phyloP scores from a whole-genome alignment of 1,140 invertebrate species.

The Plectrocnemia conspersa region DNA sequence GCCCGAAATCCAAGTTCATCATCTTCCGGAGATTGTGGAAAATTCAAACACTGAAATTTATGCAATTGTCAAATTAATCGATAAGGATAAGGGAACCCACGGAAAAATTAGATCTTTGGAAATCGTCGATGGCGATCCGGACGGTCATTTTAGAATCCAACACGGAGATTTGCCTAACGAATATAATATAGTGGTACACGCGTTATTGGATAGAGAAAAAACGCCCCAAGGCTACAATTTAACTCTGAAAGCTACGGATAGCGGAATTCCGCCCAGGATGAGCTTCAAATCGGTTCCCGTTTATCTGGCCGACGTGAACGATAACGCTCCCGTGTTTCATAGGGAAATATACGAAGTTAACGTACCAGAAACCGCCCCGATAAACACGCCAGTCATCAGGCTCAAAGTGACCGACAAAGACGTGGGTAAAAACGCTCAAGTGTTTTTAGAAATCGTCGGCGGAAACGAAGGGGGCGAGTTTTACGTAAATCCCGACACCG shows the following conservation, averaged over 20 bases:
- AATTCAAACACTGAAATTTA: constrained; percentile 83
- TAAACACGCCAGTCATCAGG: constrained; percentile 81
- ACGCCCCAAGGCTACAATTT: constrained; percentile 79
- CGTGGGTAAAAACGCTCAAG: constrained; percentile 74
- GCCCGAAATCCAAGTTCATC: constrained; percentile 76
- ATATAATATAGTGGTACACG: constrained; percentile 72
- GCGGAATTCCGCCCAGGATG: constrained; percentile 70
- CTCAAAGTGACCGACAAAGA: constrained; percentile 83
- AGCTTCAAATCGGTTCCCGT: constrained; percentile 73
- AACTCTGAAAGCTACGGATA: constrained; percentile 78
- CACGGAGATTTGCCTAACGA: constrained; percentile 58
- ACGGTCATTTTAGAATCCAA: constrained; percentile 77
- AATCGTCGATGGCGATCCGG: constrained; percentile 83
- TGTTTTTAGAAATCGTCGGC: constrained; percentile 83
- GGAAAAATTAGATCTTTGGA: constrained; percentile 79
- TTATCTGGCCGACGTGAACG: constrained; percentile 74
- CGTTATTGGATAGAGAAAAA: constrained; percentile 69
- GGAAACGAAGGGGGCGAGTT: constrained; percentile 90
- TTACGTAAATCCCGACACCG: constrained; percentile 78
- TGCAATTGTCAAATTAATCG: constrained; percentile 80
- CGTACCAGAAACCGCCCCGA: constrained; percentile 81
- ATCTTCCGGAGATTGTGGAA: constrained; percentile 76
- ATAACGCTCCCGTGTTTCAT: constrained; percentile 84
- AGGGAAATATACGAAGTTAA: constrained; percentile 83
- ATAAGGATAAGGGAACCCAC: constrained; percentile 76